Conservation (phyloP, 2,797 vertebrate species). For the Phrynocephalus vlangalii region DNA sequence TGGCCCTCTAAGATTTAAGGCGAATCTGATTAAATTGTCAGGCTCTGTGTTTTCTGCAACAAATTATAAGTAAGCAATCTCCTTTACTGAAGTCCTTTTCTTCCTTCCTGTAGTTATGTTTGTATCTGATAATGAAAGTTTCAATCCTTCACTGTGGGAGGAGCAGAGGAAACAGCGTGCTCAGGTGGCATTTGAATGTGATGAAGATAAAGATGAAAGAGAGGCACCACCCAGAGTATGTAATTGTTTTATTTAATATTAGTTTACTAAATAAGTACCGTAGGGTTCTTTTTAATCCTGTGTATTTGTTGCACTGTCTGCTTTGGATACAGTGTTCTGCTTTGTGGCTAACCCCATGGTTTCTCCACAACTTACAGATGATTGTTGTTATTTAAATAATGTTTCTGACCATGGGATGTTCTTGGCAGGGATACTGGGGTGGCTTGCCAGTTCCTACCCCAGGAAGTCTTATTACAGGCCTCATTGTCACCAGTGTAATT, state of each 20-base stretch:
- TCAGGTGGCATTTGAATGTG: constrained; percentile 98
- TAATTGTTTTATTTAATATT: constrained; percentile 8
- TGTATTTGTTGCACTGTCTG: background rate
- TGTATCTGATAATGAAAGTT: constrained; percentile 97
- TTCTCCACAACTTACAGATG: background rate
- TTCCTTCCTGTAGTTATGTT: constrained; percentile 79
- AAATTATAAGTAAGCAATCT: background rate
- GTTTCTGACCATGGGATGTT: too few relatives aligned
- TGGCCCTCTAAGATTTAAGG: background rate
- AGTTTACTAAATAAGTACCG: background rate
- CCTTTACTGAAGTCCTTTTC: background rate
- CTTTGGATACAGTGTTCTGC: background rate
- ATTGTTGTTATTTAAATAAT: background rate
- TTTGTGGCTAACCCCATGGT: background rate
- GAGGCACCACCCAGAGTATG: constrained; percentile 90
- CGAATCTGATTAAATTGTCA: background rate
- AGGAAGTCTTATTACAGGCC: too few relatives aligned
- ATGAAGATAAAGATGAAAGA: constrained; percentile 97
- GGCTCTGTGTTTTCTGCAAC: background rate
- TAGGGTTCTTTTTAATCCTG: background rate
- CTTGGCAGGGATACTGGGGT: too few relatives aligned
- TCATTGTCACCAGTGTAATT: too few relatives aligned
- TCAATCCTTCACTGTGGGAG: constrained; percentile 96
- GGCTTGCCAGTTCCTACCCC: too few relatives aligned
- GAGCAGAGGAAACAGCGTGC: constrained; percentile 96